Evolutionary conservation across 2,888 invertebrate species (phyloP).

Genomic region (Entomobrya proxima): DNA sequence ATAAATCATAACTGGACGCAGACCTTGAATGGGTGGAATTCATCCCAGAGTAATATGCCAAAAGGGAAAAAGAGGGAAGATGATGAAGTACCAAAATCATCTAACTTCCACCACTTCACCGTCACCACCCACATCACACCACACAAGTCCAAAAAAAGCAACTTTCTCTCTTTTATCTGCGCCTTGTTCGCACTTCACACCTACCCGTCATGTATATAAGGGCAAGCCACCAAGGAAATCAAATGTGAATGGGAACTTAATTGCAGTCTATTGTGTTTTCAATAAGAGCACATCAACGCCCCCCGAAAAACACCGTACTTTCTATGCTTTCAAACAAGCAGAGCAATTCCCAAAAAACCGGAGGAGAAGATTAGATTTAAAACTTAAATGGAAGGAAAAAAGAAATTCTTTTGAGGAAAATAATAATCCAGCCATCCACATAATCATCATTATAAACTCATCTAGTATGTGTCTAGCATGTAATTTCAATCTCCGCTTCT

Average conservation of each 20-base stretch:
- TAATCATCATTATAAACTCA: slow-evolving; percentile 57
- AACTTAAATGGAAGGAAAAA: slow-evolving; percentile 74
- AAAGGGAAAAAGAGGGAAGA: slow-evolving; percentile 18
- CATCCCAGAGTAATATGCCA: slow-evolving; percentile 11
- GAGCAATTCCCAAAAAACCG: slow-evolving; percentile 19
- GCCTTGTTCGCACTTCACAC: slow-evolving; percentile 10
- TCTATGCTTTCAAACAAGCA: slow-evolving; percentile 16
- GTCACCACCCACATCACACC: background rate
- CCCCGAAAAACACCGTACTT: slow-evolving; percentile 5
- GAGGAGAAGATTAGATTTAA: slow-evolving; percentile 72
- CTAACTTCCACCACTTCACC: slow-evolving; percentile 29
- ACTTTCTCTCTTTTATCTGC: too few species aligned
- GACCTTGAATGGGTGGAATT: background rate
- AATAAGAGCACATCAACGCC: slow-evolving; percentile 33
- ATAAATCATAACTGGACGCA: slow-evolving; percentile 63
- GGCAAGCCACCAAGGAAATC: slow-evolving; percentile 53
- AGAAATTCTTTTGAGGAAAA: slow-evolving; percentile 65
- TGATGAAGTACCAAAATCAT: background rate
- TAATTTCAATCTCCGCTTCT: slow-evolving; percentile 54
- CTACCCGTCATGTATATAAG: background rate
- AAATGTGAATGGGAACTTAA: slow-evolving; percentile 74
- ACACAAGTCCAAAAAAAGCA: background rate
- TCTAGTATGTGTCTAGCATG: slow-evolving; percentile 49
- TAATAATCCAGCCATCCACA: slow-evolving; percentile 40
- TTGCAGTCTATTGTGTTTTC: slow-evolving; percentile 74